These are phyloP conservation scores for Oreochromis niloticus DNA, from an alignment of 2,113 vertebrate species.

Conservation along the genomic window DNA sequence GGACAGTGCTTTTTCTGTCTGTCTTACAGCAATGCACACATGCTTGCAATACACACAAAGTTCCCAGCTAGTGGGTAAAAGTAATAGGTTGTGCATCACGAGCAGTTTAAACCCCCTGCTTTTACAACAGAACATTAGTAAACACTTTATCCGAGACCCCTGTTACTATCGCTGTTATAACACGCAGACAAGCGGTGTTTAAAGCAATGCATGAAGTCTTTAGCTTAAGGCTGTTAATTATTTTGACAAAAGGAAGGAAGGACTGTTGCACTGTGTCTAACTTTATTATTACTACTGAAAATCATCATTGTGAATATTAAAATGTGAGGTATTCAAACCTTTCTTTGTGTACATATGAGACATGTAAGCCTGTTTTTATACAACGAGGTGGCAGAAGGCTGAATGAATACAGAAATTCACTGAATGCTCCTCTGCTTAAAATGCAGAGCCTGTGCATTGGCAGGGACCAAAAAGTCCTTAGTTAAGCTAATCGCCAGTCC, in stretches of 20 bases:
- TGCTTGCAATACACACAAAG: neutral
- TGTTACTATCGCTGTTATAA: neutral
- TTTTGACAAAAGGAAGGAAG: neutral
- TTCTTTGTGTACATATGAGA: neutral
- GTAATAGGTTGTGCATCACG: neutral
- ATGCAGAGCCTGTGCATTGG: constrained; percentile 59
- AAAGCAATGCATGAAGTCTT: neutral
- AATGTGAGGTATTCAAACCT: neutral
- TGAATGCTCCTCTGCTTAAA: constrained; percentile 56
- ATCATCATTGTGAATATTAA: neutral
- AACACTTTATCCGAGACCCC: neutral
- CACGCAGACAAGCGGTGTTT: neutral
- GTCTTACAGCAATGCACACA: neutral
- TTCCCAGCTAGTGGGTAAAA: neutral
- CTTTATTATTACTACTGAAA: neutral
- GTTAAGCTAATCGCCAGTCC: constrained; percentile 66
- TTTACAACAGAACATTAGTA: constrained; percentile 16
- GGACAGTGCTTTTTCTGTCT: constrained; percentile 34
- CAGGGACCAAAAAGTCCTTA: constrained; percentile 58
- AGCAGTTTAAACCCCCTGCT: neutral
- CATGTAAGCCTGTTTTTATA: constrained; percentile 3
- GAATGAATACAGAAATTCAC: constrained; percentile 58
- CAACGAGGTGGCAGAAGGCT: constrained; percentile 10
- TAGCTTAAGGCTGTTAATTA: neutral
- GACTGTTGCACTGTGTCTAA: neutral